Base-by-base conservation (phyloP, 2,888 invertebrate genomes). In the Pterostichus madidus region DNA sequence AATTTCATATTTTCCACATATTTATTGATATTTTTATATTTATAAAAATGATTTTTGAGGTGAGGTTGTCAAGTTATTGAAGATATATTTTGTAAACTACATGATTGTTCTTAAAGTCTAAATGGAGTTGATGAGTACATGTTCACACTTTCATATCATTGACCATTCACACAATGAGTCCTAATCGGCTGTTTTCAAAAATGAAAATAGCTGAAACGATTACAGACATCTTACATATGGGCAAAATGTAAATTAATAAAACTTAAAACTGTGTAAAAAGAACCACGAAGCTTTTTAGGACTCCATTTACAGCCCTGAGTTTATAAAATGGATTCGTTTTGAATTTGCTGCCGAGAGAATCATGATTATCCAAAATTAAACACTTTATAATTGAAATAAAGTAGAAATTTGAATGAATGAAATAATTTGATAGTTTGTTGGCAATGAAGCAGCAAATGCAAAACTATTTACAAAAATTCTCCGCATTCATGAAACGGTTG, bases 221-320 rank as follows among this genome's bases (percentile, higher is more conserved):
- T 56, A 75, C 77, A 75, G 46, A 68, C 53, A 75, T 81, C 81
- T 81, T 81, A 75, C 73, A 81, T 68, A 44, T 24, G 24, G 75
- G 61, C 81, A 81, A 73, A 56, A 75, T 81, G 46, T 59, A 59
- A 59, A 44, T 3, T 17, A 73, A 75, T 59, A 64, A 68, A 76
- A 64, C 79, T 75, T 59, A 49, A 44, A 68, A 73, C 32, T 32
- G 15, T 61, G 59, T 75, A 61, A 59, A 75, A 81, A 75, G 44
- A 53, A 32, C 46, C 53, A 56, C 31, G 68, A 46, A 53, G 73
- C 39, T 80, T 81, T 46, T 49, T 81, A 81, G 81, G 81, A 81
- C 81, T 81, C 81, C 75, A 81, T 81, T 81, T 81, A 81, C 75
- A 75, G 81, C 81, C 81, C 81, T 81, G 81, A 81, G 81, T 81